Evolutionary conservation across 2,797 vertebrate species (phyloP), one percentile per base, ranked within the genome.

Genomic region (Sparus aurata): DNA sequence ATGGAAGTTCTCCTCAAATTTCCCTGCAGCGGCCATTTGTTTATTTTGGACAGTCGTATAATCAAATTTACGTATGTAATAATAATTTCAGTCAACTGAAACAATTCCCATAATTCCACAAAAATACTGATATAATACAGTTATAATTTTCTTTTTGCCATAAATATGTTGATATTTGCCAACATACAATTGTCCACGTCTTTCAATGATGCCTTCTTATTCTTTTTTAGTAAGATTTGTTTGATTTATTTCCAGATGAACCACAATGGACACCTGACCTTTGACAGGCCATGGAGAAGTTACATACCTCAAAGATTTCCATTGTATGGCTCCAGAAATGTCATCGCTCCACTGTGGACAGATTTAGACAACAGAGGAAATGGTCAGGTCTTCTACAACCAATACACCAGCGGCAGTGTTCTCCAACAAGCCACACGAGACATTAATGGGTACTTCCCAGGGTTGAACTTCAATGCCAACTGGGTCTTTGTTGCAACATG

Each of bases 401-500:
- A 96, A 75, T 93, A 75, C 80, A 90, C 72, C 0, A 75, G 64
- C 0, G 71, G 85, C 0, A 16, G 0, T 0, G 62, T 96, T 18
- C 87, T 96, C 20, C 41, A 59, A 0, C 52, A 30, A 12, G 87
- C 94, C n/a, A 93, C 95, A n/a, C 2, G 0, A 0, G 87, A 96
- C 74, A 93, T 96, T 27, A 93, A 90, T 62, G 2, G 5, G 0
- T 94, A 96, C 59, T 96, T 95, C 30, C 93, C 94, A 4, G 0
- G 0, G 0, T 5, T 85, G 1, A 13, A 74, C 2, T 96, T 93
- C 43, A 47, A 0, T 0, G 89, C 93, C 10, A 79, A 20, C 0
- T 96, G 90, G 95, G 94, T 95, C 23, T 94, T 96, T 11, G 77
- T 96, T 54, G 96, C 91, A 54, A 95, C 94, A 5, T 97, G 96